phyloP scores from a whole-genome alignment of 1,140 invertebrate genomes.

The Rhysida immarginata region DNA sequence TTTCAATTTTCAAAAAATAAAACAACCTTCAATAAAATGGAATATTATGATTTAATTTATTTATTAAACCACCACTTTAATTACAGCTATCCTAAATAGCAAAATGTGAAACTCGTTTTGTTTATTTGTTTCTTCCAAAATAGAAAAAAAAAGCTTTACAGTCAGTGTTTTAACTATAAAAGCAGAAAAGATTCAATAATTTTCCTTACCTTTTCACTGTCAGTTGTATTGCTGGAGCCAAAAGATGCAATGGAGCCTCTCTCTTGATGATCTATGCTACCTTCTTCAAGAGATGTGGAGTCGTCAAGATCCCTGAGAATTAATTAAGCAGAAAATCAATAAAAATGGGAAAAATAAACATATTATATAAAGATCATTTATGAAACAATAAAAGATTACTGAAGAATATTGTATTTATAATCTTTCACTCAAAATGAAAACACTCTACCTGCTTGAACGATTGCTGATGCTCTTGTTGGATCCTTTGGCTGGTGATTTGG shows the following conservation, averaged over 20 bases:
- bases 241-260: constrained; percentile 80
- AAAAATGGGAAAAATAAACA: constrained; percentile 7
- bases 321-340: neutral
- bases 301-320: constrained; percentile 67
- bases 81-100: too few relatives aligned
- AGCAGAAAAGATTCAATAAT: neutral
- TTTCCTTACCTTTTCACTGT: constrained; percentile 57
- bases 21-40: too few relatives aligned
- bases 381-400: too few relatives aligned
- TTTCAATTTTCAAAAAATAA: too few relatives aligned
- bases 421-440: constrained; percentile 1
- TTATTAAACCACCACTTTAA: too few relatives aligned
- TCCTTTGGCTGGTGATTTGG: constrained; percentile 27
- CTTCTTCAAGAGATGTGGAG: constrained; percentile 52
- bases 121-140: too few relatives aligned
- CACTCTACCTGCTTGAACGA: constrained; percentile 57
- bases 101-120: too few relatives aligned
- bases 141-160: too few relatives aligned
- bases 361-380: too few relatives aligned
- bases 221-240: constrained; percentile 85
- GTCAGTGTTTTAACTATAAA: too few relatives aligned
- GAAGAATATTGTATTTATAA: too few relatives aligned
- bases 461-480: constrained; percentile 62
- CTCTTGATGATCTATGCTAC: constrained; percentile 64
- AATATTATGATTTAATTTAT: too few relatives aligned